Evolutionary conservation across 2,888 invertebrate species (phyloP).

Genomic region (Tenthredo notha): DNA sequence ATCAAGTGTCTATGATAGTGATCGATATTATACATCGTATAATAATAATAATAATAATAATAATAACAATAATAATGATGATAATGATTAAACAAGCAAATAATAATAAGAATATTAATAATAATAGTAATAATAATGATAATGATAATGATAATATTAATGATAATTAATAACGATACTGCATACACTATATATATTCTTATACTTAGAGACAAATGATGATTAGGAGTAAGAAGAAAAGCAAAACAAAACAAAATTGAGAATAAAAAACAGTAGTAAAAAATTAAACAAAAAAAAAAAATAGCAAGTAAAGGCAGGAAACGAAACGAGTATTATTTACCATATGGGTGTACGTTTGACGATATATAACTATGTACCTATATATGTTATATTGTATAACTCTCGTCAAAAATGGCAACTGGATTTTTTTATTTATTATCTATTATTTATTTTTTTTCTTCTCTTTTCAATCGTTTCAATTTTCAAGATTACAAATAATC

Average conservation of each 20-base stretch:
- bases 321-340: constrained; percentile 43
- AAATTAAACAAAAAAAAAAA: constrained; percentile 40
- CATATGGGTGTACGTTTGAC: constrained; percentile 8
- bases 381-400: constrained; percentile 22
- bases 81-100: constrained; percentile 62
- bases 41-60: constrained; percentile 51
- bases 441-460: neutral
- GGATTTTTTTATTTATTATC: neutral
- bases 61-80: constrained; percentile 41
- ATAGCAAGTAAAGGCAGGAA: constrained; percentile 42
- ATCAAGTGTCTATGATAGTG: constrained; percentile 76
- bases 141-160: constrained; percentile 60
- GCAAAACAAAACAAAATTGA: constrained; percentile 41
- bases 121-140: constrained; percentile 61
- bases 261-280: constrained; percentile 36
- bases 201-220: constrained; percentile 67
- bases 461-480: neutral
- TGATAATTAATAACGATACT: constrained; percentile 62
- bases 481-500: constrained; percentile 45
- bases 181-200: constrained; percentile 74
- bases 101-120: constrained; percentile 68
- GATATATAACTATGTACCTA: constrained; percentile 23
- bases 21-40: constrained; percentile 58
- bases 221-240: constrained; percentile 48
- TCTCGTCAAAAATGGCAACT: constrained; percentile 16